Conservation (phyloP, 2,888 invertebrate species). For the Gortyna flavago region DNA sequence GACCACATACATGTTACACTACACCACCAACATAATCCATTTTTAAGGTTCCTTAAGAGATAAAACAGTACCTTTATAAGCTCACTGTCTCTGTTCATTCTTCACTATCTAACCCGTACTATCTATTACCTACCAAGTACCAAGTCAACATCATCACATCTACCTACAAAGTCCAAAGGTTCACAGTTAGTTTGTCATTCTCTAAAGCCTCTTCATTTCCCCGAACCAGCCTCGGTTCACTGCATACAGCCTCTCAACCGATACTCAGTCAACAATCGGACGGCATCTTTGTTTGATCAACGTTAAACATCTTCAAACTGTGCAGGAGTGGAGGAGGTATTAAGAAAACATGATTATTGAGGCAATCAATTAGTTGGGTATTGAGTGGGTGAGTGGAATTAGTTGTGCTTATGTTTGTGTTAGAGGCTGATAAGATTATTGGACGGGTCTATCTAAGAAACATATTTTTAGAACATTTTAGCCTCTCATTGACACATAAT, state of each 20-base stretch:
- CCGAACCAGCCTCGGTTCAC: constrained; percentile 63
- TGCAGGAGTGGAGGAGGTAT: constrained; percentile 57
- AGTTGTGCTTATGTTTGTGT: neutral
- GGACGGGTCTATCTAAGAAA: neutral
- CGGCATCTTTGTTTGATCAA: constrained; percentile 68
- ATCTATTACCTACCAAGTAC: neutral
- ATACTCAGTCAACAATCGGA: constrained; percentile 69
- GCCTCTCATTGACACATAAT: neutral
- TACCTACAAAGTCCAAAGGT: constrained; percentile 30
- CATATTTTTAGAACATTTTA: neutral
- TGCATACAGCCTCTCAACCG: constrained; percentile 64
- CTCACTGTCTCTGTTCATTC: neutral
- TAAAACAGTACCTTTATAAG: neutral
- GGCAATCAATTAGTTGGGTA: constrained; percentile 47
- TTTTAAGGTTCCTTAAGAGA: neutral
- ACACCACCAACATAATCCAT: neutral
- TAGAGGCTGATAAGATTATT: neutral
- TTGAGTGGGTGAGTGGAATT: constrained; percentile 25
- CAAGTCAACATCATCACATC: constrained; percentile 35
- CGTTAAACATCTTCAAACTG: constrained; percentile 65
- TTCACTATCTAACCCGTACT: neutral
- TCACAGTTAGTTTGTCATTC: constrained; percentile 65
- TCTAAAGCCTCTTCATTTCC: constrained; percentile 62
- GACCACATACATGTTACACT: neutral
- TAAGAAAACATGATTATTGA: constrained; percentile 51